These are phyloP conservation scores for Sciaenops ocellatus DNA, from an alignment of 2,797 vertebrate species.

Conservation along the genomic window DNA sequence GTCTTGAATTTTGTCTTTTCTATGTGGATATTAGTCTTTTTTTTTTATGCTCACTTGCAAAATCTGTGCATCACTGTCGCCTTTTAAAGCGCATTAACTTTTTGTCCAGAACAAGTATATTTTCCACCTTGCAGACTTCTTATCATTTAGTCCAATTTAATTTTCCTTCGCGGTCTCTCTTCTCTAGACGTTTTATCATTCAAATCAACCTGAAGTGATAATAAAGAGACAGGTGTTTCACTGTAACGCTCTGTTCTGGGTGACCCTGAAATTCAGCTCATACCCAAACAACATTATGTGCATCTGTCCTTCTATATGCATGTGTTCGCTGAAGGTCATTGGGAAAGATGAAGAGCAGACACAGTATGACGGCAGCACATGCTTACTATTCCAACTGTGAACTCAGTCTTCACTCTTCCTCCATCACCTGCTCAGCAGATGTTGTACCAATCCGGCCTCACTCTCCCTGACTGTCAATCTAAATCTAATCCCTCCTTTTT, in stretches of 20 bases:
- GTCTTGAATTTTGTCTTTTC: background rate
- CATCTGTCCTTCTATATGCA: constrained; percentile 51
- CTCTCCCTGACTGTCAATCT: constrained; percentile 65
- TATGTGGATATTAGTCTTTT: background rate
- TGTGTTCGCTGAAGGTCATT: constrained; percentile 64
- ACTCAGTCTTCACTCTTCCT: constrained; percentile 67
- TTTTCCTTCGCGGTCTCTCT: constrained; percentile 1
- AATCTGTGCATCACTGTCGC: background rate
- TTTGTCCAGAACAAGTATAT: constrained; percentile 6
- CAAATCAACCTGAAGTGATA: constrained; percentile 20
- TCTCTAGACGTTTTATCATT: constrained; percentile 10
- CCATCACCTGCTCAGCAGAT: constrained; percentile 76
- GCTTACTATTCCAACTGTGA: constrained; percentile 75
- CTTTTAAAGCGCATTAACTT: constrained; percentile 6
- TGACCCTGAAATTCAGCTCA: constrained; percentile 58
- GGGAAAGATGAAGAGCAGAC: constrained; percentile 57
- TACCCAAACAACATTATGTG: constrained; percentile 16
- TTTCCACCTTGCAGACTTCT: constrained; percentile 1
- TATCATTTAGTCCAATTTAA: background rate
- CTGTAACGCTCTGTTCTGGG: background rate
- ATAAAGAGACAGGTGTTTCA: constrained; percentile 25
- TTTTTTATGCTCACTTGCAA: background rate
- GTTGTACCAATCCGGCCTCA: constrained; percentile 61
- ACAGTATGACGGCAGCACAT: constrained; percentile 35
- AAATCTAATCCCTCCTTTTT: constrained; percentile 61